Percentiles rank a stretch among this genome's conserved stretches.
Evolutionary conservation across 2,888 invertebrate genomes (phyloP).

Genomic region (Drosophila putrida): DNA sequence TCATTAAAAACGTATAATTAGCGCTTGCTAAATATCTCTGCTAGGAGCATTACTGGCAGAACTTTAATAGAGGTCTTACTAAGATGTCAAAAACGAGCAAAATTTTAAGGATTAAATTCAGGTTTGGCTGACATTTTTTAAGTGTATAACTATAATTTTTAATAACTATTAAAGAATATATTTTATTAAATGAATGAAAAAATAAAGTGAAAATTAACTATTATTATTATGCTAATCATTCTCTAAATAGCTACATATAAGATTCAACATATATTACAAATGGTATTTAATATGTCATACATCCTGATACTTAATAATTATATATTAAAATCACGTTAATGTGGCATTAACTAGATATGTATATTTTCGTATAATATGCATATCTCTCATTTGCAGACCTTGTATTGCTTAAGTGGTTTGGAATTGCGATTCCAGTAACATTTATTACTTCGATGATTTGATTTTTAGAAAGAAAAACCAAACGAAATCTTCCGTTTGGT

Average conservation of each 20-base stretch:
- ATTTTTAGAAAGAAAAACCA: constrained; percentile 93
- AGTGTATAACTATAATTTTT: too few species aligned
- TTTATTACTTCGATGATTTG: constrained; percentile 99
- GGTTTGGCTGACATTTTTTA: too few species aligned
- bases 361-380: too few species aligned
- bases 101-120: too few species aligned
- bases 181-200: background rate
- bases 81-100: background rate
- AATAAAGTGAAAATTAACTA: too few species aligned
- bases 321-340: constrained; percentile 8
- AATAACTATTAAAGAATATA: too few species aligned
- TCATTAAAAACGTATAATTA: constrained; percentile 72
- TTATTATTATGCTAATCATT: too few species aligned
- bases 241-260: too few species aligned
- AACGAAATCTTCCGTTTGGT: too few species aligned
- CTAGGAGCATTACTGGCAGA: constrained; percentile 18
- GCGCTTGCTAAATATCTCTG: constrained; percentile 56
- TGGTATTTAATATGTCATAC: too few species aligned
- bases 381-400: too few species aligned
- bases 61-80: background rate
- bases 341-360: background rate
- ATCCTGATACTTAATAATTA: constrained; percentile 13
- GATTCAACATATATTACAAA: too few species aligned
- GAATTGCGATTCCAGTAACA: constrained; percentile 98
- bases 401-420: constrained; percentile 96